phyloP scores from a whole-genome alignment of 2,888 invertebrate species.

The Celastrina argiolus region DNA sequence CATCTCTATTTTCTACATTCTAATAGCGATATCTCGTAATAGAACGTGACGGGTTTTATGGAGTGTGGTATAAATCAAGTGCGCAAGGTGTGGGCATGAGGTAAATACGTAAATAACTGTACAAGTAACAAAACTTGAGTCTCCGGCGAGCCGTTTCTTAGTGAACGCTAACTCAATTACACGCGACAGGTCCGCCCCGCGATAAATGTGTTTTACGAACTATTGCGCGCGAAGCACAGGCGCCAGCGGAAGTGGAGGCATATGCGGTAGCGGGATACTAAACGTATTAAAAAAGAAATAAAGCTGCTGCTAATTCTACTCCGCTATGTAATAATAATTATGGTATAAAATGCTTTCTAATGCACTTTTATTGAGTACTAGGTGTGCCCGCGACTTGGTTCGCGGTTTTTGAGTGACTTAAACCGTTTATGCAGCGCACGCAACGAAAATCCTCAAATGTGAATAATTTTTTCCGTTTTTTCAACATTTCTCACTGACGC shows the following conservation, averaged over 20 bases:
- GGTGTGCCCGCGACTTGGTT: too few species aligned
- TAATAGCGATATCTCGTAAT: slow-evolving; percentile 5
- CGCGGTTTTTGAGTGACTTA: too few species aligned
- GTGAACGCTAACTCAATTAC: slow-evolving; percentile 67
- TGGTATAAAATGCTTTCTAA: too few species aligned
- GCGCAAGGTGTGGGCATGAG: slow-evolving; percentile 28
- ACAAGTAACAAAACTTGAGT: slow-evolving; percentile 43
- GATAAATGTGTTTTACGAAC: slow-evolving; percentile 58
- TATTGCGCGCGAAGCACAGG: slow-evolving; percentile 28
- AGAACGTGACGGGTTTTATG: slow-evolving; percentile 1
- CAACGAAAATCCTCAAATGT: too few species aligned
- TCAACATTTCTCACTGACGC: too few species aligned
- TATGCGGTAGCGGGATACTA: neutral
- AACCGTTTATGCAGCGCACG: too few species aligned
- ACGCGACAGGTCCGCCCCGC: slow-evolving; percentile 60
- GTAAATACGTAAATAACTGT: slow-evolving; percentile 31
- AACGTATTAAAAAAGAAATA: too few species aligned
- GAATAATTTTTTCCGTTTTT: too few species aligned
- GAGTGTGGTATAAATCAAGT: neutral
- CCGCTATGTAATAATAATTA: too few species aligned
- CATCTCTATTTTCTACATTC: neutral
- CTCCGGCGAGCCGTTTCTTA: slow-evolving; percentile 60
- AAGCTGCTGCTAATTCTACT: too few species aligned
- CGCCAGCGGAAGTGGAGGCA: slow-evolving; percentile 26
- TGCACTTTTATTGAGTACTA: too few species aligned